A percentile compares a stretch with the other conserved stretches of the same genome.
phyloP scores from a whole-genome alignment of 2,113 vertebrate genomes.

The Pandion haliaetus region DNA sequence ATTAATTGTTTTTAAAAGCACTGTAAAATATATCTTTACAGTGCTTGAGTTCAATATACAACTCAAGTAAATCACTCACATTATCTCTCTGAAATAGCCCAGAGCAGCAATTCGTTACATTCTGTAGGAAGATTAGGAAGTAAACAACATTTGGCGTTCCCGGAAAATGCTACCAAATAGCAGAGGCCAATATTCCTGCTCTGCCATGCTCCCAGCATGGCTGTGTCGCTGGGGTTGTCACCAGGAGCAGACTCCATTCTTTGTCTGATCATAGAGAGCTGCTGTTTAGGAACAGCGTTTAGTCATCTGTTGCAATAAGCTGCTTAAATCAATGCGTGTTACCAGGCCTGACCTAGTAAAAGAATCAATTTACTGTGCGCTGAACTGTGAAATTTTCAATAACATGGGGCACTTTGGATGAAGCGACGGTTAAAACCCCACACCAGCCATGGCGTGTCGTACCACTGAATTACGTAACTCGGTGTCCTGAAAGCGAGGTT shows the following conservation, averaged over 20 bases:
- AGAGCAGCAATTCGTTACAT: constrained; percentile 14
- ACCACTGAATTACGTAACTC: not conserved
- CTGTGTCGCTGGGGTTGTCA: not conserved
- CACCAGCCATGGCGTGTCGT: rapidly evolving
- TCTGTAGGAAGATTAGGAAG: constrained; percentile 20
- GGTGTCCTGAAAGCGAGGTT: not conserved
- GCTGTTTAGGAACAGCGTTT: not conserved
- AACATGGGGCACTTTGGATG: not conserved
- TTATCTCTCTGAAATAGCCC: constrained; percentile 19
- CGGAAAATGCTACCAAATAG: not conserved
- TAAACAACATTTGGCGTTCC: constrained; percentile 22
- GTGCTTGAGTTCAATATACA: not conserved
- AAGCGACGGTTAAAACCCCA: not conserved
- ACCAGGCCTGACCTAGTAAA: constrained; percentile 14
- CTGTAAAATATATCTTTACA: not conserved
- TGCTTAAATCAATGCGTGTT: constrained; percentile 22
- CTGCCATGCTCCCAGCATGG: not conserved
- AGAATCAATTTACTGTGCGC: not conserved
- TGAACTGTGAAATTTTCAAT: not conserved
- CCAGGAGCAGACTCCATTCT: not conserved
- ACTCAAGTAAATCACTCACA: constrained; percentile 6
- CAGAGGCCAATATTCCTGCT: not conserved
- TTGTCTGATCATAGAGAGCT: not conserved
- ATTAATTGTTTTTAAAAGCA: constrained; percentile 21
- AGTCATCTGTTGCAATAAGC: not conserved